Conservation (phyloP, 2,888 invertebrate genomes). For the Mythimna pallens region DNA sequence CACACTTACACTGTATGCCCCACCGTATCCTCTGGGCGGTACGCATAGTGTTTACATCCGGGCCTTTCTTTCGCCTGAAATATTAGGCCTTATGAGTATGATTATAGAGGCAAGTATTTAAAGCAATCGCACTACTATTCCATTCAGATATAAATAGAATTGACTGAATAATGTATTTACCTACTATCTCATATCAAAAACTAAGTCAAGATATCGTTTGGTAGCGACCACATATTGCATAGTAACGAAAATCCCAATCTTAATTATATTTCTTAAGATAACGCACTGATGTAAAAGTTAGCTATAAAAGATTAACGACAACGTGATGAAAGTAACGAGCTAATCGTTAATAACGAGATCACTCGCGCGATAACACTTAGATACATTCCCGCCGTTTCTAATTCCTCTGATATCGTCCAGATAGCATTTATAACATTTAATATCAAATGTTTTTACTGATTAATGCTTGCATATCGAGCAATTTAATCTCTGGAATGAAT, state of each 20-base stretch:
- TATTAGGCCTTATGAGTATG: too few species aligned
- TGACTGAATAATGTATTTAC: not conserved
- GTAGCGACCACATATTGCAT: not conserved
- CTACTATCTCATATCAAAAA: not conserved
- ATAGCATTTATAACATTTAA: conserved; percentile 54
- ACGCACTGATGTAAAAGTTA: conserved; percentile 20
- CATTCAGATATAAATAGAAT: not conserved
- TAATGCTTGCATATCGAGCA: conserved; percentile 50
- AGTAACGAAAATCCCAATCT: conserved; percentile 40
- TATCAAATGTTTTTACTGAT: conserved; percentile 42
- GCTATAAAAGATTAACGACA: conserved; percentile 53
- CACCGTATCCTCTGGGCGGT: too few species aligned
- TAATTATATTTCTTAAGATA: conserved; percentile 33
- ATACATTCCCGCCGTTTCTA: conserved; percentile 45
- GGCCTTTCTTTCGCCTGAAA: too few species aligned
- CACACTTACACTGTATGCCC: too few species aligned
- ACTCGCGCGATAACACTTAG: conserved; percentile 25
- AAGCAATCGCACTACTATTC: too few species aligned
- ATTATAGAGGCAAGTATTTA: too few species aligned
- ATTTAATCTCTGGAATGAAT: conserved; percentile 50
- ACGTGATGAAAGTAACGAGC: conserved; percentile 40
- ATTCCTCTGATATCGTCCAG: conserved; percentile 48
- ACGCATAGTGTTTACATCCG: too few species aligned
- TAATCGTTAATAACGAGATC: conserved; percentile 48
- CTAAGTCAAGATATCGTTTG: not conserved